Base-by-base conservation (phyloP, 1,140 invertebrate species). In the Carcinoscorpius rotundicauda region DNA sequence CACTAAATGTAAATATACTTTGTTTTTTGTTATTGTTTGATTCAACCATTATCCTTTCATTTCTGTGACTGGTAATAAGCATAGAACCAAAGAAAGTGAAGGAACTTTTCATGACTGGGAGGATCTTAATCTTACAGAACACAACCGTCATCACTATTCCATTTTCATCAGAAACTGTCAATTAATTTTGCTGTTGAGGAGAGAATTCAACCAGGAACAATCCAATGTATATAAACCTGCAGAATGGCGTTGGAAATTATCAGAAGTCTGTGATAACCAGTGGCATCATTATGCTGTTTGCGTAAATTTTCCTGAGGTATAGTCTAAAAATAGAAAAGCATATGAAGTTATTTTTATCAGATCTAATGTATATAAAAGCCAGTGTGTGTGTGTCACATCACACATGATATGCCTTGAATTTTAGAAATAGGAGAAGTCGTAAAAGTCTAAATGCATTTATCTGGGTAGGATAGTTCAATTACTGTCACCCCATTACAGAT, bases 261-360 rank as follows among this genome's bases (percentile, higher is more conserved):
- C 75, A 4, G 75, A 81, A 70, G 89, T 96, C 5, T 98, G 96
- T 80, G 96, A 98, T 78, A 89, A 95, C 77, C 87, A 94, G 74
- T 99, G 97, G 97, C 97, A 99, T 82, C 93, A 98, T 77, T 98
- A 95, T 79, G 89, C 93, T 0, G 81, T 98, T 48, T 93, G 90
- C 73, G 88, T 98, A 4, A 76, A 79, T 60, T 92, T 94, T 81
- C 88, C 92, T 0, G 88, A 90, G 70, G 89, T 80, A 66, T 71
- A 63, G 69, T 72, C 5, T 75, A 29, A 29, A 29, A 29, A 29
- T 29, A 2, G 29, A 29, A 29, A 29, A 29, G 29, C 29, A 29
- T 29, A 29, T 29, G 29, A 29, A 29, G 29, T 29, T 29, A 29
- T 29, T 29, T 29, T 29, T 29, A 29, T 29, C 29, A 29, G 29